phyloP scores from a whole-genome alignment of 2,113 vertebrate genomes.

The Corapipo altera region DNA sequence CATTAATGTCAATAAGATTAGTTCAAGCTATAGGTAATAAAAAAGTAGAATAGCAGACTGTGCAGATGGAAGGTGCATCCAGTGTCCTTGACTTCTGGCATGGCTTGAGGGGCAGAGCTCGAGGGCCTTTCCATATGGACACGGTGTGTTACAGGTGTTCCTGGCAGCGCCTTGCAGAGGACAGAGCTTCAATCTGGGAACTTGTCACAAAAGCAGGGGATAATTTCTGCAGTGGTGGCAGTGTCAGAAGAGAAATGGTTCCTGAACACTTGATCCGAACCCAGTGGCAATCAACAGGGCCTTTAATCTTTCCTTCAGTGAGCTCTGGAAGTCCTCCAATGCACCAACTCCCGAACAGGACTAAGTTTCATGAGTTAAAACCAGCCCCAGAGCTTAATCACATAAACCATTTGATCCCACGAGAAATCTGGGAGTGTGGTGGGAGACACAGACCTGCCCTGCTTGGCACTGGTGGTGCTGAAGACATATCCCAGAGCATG shows the following conservation, averaged over 20 bases:
- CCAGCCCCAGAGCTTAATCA: background rate
- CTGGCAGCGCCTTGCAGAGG: background rate
- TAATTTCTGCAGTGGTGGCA: background rate
- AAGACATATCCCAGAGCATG: background rate
- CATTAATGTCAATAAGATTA: background rate
- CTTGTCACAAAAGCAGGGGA: background rate
- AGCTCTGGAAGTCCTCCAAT: background rate
- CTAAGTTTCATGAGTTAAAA: background rate
- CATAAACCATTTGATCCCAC: background rate
- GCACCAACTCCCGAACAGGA: background rate
- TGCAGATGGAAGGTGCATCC: background rate
- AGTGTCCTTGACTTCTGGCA: background rate
- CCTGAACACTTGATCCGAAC: background rate
- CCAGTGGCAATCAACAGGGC: background rate
- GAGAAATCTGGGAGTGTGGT: background rate
- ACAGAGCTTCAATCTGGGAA: background rate
- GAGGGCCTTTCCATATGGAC: background rate
- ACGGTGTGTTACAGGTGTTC: fast-evolving
- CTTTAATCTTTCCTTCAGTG: background rate
- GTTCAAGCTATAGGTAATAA: background rate
- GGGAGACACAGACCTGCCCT: background rate
- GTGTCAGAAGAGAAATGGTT: background rate
- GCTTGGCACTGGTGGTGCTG: background rate
- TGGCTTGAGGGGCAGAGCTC: background rate
- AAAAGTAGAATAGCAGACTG: background rate